phyloP scores from a whole-genome alignment of 2,888 invertebrate genomes.

The Acheta domesticus region DNA sequence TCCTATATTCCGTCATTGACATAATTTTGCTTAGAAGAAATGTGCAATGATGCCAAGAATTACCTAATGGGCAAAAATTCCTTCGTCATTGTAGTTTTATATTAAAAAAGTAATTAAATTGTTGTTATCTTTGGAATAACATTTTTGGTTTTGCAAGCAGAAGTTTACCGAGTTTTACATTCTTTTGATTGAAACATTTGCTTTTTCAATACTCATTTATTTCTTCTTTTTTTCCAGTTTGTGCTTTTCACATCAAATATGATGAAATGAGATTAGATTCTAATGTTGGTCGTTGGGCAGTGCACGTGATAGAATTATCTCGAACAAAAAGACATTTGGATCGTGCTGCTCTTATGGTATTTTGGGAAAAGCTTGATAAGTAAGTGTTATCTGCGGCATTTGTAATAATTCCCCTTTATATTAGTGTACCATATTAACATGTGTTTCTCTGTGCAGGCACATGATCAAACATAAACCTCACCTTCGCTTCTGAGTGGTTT shows the following conservation, averaged over 20 bases:
- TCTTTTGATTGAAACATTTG: no score
- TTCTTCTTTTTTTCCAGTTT: constrained; percentile 61
- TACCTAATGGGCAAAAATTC: no score
- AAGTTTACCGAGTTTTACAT: no score
- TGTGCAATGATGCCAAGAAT: no score
- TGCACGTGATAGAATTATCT: constrained; percentile 86
- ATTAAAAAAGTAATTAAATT: no score
- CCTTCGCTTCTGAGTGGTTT: constrained; percentile 62
- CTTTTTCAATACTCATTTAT: not conserved
- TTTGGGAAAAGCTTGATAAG: constrained; percentile 97
- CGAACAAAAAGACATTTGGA: constrained; percentile 94
- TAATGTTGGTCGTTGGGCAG: constrained; percentile 96
- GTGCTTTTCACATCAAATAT: constrained; percentile 95
- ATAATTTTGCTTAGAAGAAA: no score
- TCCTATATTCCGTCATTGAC: no score
- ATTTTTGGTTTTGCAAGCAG: no score
- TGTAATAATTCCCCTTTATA: not conserved
- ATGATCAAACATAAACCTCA: constrained; percentile 87
- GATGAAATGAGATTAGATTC: constrained; percentile 92
- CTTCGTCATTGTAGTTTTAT: no score
- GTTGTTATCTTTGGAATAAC: no score
- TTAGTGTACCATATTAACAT: not conserved
- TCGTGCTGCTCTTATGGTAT: constrained; percentile 88
- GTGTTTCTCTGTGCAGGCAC: constrained; percentile 61
- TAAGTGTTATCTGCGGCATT: constrained; percentile 49